Percentiles rank a stretch among this genome's conserved stretches.
Evolutionary conservation across 2,113 vertebrate genomes (phyloP).

Genomic region (Ceratotherium simum): DNA sequence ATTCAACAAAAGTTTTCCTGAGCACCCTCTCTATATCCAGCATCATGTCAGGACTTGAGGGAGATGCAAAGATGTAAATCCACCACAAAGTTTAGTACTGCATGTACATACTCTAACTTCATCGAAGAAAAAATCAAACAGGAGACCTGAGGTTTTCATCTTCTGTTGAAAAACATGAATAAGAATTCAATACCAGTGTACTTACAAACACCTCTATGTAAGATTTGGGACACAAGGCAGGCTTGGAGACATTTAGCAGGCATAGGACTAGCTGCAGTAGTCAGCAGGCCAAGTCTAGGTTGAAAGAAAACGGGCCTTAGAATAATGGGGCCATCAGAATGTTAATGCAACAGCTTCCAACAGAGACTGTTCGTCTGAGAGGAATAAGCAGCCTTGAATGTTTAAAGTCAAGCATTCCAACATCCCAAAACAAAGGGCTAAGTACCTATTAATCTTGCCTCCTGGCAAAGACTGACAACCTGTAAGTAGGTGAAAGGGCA

Average conservation of each 20-base stretch:
- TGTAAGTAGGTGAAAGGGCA: conserved; percentile 86
- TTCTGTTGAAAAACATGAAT: background rate
- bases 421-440: conserved; percentile 72
- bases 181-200: background rate
- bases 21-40: background rate
- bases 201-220: background rate
- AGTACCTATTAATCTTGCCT: conserved; percentile 72
- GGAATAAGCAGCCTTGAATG: conserved; percentile 59
- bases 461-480: conserved; percentile 73
- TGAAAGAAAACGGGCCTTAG: conserved; percentile 43
- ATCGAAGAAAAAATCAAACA: background rate
- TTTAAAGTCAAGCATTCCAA: conserved; percentile 56
- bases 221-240: conserved; percentile 51
- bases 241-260: conserved; percentile 1
- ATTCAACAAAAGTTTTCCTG: conserved; percentile 8
- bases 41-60: background rate
- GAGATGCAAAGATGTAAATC: conserved; percentile 7
- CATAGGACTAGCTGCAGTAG: background rate
- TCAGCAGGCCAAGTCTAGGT: background rate
- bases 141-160: background rate
- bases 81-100: background rate
- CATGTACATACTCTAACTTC: background rate
- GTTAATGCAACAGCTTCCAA: conserved; percentile 10
- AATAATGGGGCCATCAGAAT: conserved; percentile 50
- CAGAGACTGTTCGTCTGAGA: background rate